phyloP scores from a whole-genome alignment of 2,888 invertebrate species.

The Mythimna pallens region DNA sequence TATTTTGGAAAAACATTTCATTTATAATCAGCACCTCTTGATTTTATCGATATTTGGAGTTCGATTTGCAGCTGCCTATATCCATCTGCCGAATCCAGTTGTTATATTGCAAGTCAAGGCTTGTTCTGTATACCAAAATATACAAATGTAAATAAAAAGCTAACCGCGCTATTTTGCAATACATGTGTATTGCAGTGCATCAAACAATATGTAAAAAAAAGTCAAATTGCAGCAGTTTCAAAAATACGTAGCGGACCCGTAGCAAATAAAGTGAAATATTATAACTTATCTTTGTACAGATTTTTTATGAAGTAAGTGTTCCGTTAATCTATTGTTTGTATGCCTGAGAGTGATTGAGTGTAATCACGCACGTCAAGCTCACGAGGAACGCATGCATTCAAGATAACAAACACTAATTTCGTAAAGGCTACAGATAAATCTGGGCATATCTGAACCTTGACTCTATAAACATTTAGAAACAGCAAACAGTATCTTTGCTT shows the following conservation, averaged over 20 bases:
- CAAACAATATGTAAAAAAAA: neutral
- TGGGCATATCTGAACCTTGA: conserved; percentile 16
- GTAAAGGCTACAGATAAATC: conserved; percentile 38
- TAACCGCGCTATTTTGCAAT: too few relatives aligned
- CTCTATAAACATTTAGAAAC: neutral
- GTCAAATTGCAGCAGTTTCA: neutral
- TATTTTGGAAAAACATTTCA: neutral
- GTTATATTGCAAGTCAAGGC: neutral
- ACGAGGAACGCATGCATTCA: conserved; percentile 37
- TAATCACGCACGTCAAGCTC: conserved; percentile 57
- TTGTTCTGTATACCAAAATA: neutral
- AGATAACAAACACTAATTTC: conserved; percentile 52
- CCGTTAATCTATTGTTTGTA: conserved; percentile 55
- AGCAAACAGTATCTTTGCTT: neutral
- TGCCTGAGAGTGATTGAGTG: conserved; percentile 44
- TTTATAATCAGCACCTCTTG: neutral
- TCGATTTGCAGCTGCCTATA: neutral
- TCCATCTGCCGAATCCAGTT: neutral
- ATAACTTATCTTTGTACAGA: conserved; percentile 30
- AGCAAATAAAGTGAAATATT: conserved; percentile 5
- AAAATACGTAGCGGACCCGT: conserved; percentile 1
- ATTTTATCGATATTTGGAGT: neutral
- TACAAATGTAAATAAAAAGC: neutral
- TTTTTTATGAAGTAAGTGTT: conserved; percentile 36
- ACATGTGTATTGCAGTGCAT: neutral